Conservation (phyloP, 1,140 invertebrate species). For the Hylaeus volcanicus region DNA sequence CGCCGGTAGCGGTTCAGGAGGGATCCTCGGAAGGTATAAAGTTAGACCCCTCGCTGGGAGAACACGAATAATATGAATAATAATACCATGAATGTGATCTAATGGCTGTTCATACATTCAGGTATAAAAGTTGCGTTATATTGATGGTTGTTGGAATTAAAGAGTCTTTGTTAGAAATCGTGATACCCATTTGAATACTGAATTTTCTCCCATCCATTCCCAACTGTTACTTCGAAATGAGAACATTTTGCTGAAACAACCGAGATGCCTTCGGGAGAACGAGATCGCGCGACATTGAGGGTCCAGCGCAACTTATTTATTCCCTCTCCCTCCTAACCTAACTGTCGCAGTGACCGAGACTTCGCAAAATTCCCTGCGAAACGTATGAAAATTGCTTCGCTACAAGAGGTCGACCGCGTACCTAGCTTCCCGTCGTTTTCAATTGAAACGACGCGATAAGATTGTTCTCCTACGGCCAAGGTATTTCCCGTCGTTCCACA, state of each 20-base stretch:
- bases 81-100: no score
- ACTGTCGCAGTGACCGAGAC: background rate
- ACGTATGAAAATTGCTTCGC: conserved; percentile 25
- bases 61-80: no score
- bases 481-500: conserved; percentile 11
- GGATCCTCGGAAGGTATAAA: conserved; percentile 20
- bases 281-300: background rate
- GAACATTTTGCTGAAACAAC: no score
- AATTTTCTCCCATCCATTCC: no score
- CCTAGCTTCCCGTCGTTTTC: conserved; percentile 9
- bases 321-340: no score
- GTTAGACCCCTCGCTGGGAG: background rate
- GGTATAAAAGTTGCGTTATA: no score
- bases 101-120: no score
- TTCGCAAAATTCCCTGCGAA: conserved; percentile 6
- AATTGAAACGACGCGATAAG: conserved; percentile 22
- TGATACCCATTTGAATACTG: no score
- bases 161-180: no score
- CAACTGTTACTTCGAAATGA: no score
- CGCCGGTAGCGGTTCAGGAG: conserved; percentile 5
- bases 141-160: no score
- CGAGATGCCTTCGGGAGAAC: no score
- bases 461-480: conserved; percentile 16
- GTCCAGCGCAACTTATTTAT: background rate
- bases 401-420: background rate